A percentile compares a stretch with the other conserved stretches of the same genome.
phyloP scores from a whole-genome alignment of 2,113 vertebrate genomes.

The human (Homo sapiens) region DNA sequence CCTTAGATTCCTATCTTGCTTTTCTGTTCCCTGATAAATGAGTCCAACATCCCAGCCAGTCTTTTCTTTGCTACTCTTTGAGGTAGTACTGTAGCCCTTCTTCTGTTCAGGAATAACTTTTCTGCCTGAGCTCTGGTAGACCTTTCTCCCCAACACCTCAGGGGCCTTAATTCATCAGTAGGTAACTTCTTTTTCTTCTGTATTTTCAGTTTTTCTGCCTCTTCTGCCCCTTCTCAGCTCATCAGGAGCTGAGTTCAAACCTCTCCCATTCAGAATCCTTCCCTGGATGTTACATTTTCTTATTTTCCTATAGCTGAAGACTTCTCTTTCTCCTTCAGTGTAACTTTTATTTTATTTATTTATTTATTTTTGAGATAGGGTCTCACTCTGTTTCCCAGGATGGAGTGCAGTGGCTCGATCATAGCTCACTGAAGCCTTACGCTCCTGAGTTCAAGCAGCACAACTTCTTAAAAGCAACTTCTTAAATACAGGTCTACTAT shows the following conservation, averaged over 20 bases:
- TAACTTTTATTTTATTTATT: not conserved
- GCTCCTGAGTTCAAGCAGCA: too few relatives aligned
- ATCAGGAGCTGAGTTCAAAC: not conserved
- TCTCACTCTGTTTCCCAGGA: too few relatives aligned
- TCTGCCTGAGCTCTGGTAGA: not conserved
- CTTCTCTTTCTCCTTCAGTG: not conserved
- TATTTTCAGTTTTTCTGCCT: slow-evolving; percentile 5
- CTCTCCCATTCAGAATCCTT: not conserved
- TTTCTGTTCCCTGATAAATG: not conserved
- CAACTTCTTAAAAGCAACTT: too few relatives aligned
- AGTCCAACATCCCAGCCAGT: not conserved
- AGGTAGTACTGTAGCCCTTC: not conserved
- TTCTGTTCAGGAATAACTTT: not conserved
- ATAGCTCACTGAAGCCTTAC: too few relatives aligned
- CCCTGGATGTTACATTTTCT: not conserved
- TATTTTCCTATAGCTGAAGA: not conserved
- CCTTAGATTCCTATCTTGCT: not conserved
- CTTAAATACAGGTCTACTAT: not conserved
- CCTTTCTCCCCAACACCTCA: not conserved
- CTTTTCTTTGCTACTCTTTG: slow-evolving; percentile 4
- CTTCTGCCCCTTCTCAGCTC: not conserved
- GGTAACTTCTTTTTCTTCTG: slow-evolving; percentile 3
- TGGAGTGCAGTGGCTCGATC: too few relatives aligned
- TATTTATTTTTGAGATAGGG: too few relatives aligned
- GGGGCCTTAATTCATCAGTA: not conserved